Evolutionary conservation across 2,797 vertebrate species (phyloP).

Genomic region (Peromyscus melanophrys): DNA sequence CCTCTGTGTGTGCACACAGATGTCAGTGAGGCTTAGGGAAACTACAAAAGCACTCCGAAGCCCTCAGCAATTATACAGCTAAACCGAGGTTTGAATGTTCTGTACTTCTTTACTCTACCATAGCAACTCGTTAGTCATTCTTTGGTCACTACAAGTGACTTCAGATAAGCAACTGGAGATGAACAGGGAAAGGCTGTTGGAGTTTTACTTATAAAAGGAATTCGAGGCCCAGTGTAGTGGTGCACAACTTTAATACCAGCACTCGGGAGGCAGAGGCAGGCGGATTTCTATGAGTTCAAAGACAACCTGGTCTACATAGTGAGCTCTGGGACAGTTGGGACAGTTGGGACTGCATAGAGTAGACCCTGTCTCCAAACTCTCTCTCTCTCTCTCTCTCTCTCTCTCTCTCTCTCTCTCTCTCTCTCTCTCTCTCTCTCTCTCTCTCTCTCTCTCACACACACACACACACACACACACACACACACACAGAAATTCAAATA

Average conservation of each 20-base stretch:
- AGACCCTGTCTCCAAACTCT: not conserved
- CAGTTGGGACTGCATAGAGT: not conserved
- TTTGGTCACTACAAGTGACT: not conserved
- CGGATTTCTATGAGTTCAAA: not conserved
- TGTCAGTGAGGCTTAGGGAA: not conserved
- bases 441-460: no score
- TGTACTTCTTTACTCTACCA: not conserved
- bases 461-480: not conserved
- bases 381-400: no score
- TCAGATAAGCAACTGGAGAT: not conserved
- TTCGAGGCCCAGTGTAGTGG: not conserved
- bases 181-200: not conserved
- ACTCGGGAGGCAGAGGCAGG: not conserved
- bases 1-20: not conserved
- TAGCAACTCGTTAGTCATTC: not conserved
- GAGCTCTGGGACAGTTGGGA: not conserved
- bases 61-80: not conserved
- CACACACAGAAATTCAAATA: not conserved
- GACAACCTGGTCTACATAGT: not conserved
- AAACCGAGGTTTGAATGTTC: not conserved
- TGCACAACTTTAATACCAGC: not conserved
- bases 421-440: no score
- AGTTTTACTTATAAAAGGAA: slow-evolving; percentile 3
- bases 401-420: no score
- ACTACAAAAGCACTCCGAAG: not conserved